Percentiles rank a stretch among this genome's conserved stretches.
Conservation (phyloP, 1,140 invertebrate species). For the Drosophila ercepeae region DNA sequence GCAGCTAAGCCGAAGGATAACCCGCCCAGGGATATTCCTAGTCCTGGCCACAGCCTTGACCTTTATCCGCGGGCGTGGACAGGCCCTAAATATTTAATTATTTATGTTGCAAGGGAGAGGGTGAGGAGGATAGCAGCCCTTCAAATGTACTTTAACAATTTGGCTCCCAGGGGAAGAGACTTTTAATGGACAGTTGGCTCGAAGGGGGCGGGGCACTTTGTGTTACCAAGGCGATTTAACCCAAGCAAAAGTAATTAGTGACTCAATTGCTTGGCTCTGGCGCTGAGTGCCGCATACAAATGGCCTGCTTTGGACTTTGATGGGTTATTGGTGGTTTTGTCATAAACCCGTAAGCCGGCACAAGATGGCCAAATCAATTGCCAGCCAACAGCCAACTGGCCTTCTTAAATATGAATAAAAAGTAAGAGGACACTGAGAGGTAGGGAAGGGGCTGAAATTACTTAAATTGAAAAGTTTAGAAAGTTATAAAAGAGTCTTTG, state of each 20-base stretch:
- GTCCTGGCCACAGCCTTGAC: constrained; percentile 66
- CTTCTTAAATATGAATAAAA: constrained; percentile 40
- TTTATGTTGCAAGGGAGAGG: constrained; percentile 63
- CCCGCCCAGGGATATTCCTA: constrained; percentile 36
- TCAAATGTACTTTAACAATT: constrained; percentile 55
- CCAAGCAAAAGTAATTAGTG: constrained; percentile 74
- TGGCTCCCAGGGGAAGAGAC: constrained; percentile 38
- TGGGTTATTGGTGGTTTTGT: constrained; percentile 53
- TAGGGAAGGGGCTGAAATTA: background rate
- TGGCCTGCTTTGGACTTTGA: constrained; percentile 45
- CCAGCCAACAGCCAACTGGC: constrained; percentile 38
- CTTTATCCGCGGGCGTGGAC: constrained; percentile 67
- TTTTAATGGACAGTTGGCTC: constrained; percentile 68
- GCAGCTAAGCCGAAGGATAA: constrained; percentile 58
- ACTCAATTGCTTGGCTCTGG: constrained; percentile 71
- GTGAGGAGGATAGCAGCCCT: constrained; percentile 11
- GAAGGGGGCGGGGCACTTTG: constrained; percentile 11
- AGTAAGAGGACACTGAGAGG: constrained; percentile 14
- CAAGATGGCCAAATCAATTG: constrained; percentile 47
- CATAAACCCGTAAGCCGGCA: constrained; percentile 35
- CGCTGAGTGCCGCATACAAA: constrained; percentile 68
- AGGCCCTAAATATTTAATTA: constrained; percentile 76
- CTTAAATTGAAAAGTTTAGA: background rate
- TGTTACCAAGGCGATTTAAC: constrained; percentile 54
- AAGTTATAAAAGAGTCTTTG: background rate